A percentile compares a stretch with the other conserved stretches of the same genome.
Conservation (phyloP, 2,113 vertebrate species). For the Formicarius rufipectus region DNA sequence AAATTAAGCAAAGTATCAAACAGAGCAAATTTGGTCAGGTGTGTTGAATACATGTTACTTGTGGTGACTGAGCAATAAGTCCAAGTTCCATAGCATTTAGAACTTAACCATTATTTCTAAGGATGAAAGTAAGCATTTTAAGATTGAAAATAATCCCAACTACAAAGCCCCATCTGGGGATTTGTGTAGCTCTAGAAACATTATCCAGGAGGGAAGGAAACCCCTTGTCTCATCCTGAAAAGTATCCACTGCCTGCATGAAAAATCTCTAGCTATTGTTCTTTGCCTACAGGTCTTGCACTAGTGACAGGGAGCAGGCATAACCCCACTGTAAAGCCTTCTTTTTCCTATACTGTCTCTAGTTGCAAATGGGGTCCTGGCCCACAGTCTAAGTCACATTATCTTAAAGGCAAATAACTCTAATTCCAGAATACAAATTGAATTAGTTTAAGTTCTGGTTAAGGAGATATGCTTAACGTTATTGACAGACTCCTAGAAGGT, state of each 20-base stretch:
- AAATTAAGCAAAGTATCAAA: neutral
- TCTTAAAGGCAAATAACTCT: neutral
- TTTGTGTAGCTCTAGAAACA: neutral
- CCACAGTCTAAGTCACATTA: neutral
- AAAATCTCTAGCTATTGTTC: neutral
- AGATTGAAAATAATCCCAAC: neutral
- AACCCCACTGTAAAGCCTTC: neutral
- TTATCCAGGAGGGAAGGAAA: neutral
- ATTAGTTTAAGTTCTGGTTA: neutral
- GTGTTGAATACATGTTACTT: neutral
- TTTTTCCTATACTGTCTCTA: neutral
- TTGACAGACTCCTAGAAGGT: neutral
- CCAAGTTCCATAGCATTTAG: neutral
- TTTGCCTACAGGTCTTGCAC: neutral
- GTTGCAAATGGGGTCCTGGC: neutral
- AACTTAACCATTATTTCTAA: neutral
- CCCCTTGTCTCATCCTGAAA: neutral
- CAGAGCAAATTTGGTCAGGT: neutral
- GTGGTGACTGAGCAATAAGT: fast-evolving
- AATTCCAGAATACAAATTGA: neutral
- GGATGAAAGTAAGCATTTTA: neutral
- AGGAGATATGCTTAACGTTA: neutral
- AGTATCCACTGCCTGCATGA: neutral
- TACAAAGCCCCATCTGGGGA: neutral
- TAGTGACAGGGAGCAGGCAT: neutral